phyloP scores from a whole-genome alignment of 2,888 invertebrate species.

The Leistus spinibarbis region DNA sequence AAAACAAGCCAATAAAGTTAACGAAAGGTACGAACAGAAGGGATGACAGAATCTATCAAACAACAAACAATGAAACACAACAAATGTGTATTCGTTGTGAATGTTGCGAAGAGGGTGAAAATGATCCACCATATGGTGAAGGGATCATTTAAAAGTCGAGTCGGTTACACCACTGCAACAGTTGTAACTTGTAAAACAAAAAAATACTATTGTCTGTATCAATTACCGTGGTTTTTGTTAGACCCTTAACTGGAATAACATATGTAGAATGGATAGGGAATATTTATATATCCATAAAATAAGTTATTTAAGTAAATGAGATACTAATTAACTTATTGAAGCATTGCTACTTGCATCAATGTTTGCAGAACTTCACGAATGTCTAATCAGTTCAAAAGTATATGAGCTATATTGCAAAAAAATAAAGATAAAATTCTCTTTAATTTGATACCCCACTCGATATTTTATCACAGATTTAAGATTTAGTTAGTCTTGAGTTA shows the following conservation, averaged over 20 bases:
- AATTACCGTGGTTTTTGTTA: background rate
- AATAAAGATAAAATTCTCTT: too few relatives aligned
- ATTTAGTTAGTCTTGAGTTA: too few relatives aligned
- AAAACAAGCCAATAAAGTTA: conserved; percentile 6
- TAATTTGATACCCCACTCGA: too few relatives aligned
- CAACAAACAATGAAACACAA: background rate
- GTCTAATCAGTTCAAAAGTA: too few relatives aligned
- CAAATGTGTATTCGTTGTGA: background rate
- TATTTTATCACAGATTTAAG: too few relatives aligned
- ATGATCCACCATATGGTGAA: conserved; percentile 16
- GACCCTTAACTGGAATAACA: background rate
- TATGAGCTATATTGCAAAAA: too few relatives aligned
- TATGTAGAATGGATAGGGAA: too few relatives aligned
- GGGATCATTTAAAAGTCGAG: conserved; percentile 27
- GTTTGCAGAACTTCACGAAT: too few relatives aligned
- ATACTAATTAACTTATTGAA: too few relatives aligned
- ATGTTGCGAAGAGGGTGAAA: background rate
- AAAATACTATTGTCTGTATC: conserved; percentile 6
- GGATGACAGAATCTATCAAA: conserved; percentile 10
- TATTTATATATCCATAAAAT: too few relatives aligned
- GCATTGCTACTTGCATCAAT: too few relatives aligned
- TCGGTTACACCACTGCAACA: conserved; percentile 20
- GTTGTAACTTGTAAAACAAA: conserved; percentile 19
- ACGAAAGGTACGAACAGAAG: background rate
- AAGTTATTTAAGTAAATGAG: too few relatives aligned